Percentiles rank a stretch among this genome's conserved stretches.
Conservation (phyloP, 2,113 vertebrate genomes). For the Eulemur rufifrons region DNA sequence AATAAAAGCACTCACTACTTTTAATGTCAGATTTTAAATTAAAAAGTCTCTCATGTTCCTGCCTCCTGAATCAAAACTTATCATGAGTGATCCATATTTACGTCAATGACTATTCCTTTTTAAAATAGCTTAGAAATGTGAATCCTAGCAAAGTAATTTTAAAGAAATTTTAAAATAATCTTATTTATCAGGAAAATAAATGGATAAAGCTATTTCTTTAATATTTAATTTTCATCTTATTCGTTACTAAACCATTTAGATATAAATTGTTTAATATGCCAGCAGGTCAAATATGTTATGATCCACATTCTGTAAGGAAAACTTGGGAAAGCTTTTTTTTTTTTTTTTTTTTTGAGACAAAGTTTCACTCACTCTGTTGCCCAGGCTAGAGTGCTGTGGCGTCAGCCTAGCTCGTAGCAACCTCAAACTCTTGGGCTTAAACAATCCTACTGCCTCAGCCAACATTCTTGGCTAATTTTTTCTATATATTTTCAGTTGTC, state of each 20-base stretch:
- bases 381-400: too few relatives aligned
- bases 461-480: too few relatives aligned
- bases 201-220: not conserved
- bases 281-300: not conserved
- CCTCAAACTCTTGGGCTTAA: too few relatives aligned
- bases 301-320: not conserved
- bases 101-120: not conserved
- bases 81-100: not conserved
- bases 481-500: too few relatives aligned
- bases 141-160: not conserved
- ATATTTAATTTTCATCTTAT: not conserved
- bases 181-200: not conserved
- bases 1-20: constrained; percentile 59
- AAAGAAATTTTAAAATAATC: not conserved
- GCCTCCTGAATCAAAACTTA: constrained; percentile 21
- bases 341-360: too few relatives aligned
- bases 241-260: not conserved
- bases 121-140: not conserved
- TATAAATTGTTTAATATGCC: not conserved
- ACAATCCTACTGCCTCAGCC: too few relatives aligned
- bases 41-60: constrained; percentile 34
- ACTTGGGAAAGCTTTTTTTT: not conserved
- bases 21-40: constrained; percentile 64
- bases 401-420: too few relatives aligned
- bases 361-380: too few relatives aligned